These are phyloP conservation scores for Platyscapa corneri DNA, from an alignment of 1,140 invertebrate genomes.

Conservation along the genomic window DNA sequence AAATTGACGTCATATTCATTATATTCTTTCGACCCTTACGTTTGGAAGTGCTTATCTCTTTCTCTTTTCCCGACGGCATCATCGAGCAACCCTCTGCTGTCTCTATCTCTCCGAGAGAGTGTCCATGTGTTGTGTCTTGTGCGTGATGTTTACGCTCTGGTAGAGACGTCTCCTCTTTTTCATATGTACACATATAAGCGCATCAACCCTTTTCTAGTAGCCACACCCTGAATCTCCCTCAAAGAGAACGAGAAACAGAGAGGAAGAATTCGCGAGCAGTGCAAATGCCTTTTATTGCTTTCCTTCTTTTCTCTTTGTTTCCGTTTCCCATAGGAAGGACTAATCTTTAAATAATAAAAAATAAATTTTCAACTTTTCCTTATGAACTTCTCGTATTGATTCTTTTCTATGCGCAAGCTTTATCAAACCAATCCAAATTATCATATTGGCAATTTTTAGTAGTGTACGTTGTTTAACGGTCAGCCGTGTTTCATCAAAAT, in stretches of 20 bases:
- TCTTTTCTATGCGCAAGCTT: neutral
- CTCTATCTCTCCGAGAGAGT: slow-evolving; percentile 10
- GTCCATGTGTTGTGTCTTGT: slow-evolving; percentile 33
- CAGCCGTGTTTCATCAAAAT: neutral
- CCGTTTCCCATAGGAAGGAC: neutral
- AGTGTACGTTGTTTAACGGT: neutral
- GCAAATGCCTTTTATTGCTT: slow-evolving; percentile 51
- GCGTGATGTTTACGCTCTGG: slow-evolving; percentile 57
- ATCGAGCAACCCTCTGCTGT: slow-evolving; percentile 11
- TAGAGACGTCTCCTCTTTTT: slow-evolving; percentile 57
- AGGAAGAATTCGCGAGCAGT: slow-evolving; percentile 43
- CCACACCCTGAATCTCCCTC: slow-evolving; percentile 58
- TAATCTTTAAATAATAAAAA: slow-evolving; percentile 48
- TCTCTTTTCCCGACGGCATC: slow-evolving; percentile 42
- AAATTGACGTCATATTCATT: slow-evolving; percentile 74
- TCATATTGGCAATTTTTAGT: slow-evolving; percentile 21
- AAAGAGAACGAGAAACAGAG: slow-evolving; percentile 44
- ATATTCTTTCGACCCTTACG: slow-evolving; percentile 71
- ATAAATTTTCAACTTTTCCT: no score
- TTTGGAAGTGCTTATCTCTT: slow-evolving; percentile 49
- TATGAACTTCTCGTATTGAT: neutral
- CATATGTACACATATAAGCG: slow-evolving; percentile 55
- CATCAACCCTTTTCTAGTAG: slow-evolving; percentile 57
- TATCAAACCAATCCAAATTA: neutral
- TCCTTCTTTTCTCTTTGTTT: slow-evolving; percentile 42